phyloP scores from a whole-genome alignment of 2,888 invertebrate genomes.

The Eustalomyia histrio region DNA sequence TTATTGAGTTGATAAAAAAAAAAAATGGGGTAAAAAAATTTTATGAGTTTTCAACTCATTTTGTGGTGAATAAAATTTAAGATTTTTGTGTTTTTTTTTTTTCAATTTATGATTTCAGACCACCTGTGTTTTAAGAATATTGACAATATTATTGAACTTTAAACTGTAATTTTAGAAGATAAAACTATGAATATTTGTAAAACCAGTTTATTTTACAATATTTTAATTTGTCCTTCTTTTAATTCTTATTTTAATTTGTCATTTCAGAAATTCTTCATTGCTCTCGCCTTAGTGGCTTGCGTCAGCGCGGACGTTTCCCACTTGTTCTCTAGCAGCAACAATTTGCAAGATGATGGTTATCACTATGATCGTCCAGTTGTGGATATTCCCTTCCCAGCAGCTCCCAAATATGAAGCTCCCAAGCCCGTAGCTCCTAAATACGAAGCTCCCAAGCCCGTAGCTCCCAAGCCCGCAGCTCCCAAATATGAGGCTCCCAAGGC shows the following conservation, averaged over 20 bases:
- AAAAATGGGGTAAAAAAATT: no score
- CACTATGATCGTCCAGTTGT: constrained; percentile 71
- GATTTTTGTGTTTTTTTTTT: no score
- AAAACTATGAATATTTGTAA: no score
- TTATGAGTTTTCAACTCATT: no score
- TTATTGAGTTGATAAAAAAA: no score
- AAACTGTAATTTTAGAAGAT: no score
- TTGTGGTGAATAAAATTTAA: no score
- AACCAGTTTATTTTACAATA: no score
- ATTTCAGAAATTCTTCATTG: constrained; percentile 74
- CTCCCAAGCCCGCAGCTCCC: background rate
- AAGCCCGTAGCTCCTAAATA: constrained; percentile 45
- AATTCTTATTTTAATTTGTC: no score
- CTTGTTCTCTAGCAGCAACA: constrained; percentile 74
- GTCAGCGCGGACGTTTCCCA: constrained; percentile 76
- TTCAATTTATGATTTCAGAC: no score
- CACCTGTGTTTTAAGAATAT: no score
- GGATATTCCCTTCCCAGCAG: constrained; percentile 69
- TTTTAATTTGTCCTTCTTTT: background rate
- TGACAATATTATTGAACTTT: no score
- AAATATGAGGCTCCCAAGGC: constrained; percentile 16
- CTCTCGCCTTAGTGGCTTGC: constrained; percentile 73
- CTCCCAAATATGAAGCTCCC: constrained; percentile 31
- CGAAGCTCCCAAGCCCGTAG: constrained; percentile 46
- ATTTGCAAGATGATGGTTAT: constrained; percentile 75